phyloP scores from a whole-genome alignment of 92 coral and sea anemone genomes.

The Muricea muricata region DNA sequence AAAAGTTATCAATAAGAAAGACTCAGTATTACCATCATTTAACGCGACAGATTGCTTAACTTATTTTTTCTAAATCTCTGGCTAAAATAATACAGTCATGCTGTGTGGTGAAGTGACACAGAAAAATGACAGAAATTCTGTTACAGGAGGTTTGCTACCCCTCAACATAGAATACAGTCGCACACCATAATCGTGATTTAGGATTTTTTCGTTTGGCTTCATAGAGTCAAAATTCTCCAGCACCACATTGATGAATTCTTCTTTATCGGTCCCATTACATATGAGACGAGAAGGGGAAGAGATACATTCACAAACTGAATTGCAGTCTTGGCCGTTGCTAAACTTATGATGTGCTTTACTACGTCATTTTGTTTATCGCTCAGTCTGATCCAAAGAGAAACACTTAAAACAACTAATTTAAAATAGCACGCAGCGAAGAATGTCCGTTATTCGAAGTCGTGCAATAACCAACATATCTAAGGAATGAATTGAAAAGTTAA shows the following conservation, averaged over 20 bases:
- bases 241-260: conserved; percentile 1
- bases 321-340: conserved; percentile 5
- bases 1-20: too few relatives aligned
- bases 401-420: background rate
- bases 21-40: too few relatives aligned
- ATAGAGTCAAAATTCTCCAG: background rate
- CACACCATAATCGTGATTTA: background rate
- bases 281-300: conserved; percentile 2
- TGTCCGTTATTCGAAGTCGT: background rate
- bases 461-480: background rate
- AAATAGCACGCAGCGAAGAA: background rate
- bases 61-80: too few relatives aligned
- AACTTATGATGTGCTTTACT: conserved; percentile 10
- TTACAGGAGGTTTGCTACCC: conserved; percentile 11
- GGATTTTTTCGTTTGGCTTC: background rate
- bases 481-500: background rate
- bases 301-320: background rate
- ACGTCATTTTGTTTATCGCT: conserved; percentile 4
- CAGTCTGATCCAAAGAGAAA: background rate
- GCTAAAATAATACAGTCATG: conserved; percentile 17
- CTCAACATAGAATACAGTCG: background rate
- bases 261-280: background rate
- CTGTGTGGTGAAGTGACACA: conserved; percentile 24
- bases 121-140: conserved; percentile 1
- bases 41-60: too few relatives aligned